Conservation (phyloP, 2,113 vertebrate species). For the Mustelus asterias region DNA sequence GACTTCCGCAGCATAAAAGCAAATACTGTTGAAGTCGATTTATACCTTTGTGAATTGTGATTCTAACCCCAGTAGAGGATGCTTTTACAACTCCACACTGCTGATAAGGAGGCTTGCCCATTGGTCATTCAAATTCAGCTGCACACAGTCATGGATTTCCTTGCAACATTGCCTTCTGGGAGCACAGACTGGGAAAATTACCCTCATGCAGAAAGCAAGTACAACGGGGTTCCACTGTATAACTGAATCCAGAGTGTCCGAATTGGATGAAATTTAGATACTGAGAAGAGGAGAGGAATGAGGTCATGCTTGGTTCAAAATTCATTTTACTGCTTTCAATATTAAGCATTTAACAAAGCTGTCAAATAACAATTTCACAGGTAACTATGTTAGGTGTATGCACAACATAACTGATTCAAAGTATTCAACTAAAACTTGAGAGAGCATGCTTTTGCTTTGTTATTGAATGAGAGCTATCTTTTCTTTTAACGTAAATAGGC, state of each 20-base stretch:
- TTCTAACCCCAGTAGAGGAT: too few relatives aligned
- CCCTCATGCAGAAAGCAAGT: background rate
- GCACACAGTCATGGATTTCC: too few relatives aligned
- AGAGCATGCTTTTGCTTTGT: background rate
- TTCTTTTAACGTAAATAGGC: background rate
- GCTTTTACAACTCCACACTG: too few relatives aligned
- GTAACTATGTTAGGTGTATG: background rate
- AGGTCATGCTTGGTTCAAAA: background rate
- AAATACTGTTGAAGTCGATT: too few relatives aligned
- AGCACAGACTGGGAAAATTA: background rate
- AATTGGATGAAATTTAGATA: background rate
- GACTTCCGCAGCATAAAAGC: too few relatives aligned
- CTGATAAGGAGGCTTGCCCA: too few relatives aligned
- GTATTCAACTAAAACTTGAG: background rate
- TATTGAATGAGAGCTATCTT: background rate
- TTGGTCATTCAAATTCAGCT: too few relatives aligned
- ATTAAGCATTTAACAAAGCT: background rate
- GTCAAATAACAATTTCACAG: background rate
- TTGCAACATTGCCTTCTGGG: too few relatives aligned
- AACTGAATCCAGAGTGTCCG: background rate
- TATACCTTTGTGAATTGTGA: too few relatives aligned
- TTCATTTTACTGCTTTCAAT: background rate
- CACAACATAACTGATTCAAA: background rate
- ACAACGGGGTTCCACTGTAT: too few relatives aligned
- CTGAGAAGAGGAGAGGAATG: background rate